Evolutionary conservation across 2,113 vertebrate species (phyloP).

Genomic region (Ptilorrhoa leucosticta): DNA sequence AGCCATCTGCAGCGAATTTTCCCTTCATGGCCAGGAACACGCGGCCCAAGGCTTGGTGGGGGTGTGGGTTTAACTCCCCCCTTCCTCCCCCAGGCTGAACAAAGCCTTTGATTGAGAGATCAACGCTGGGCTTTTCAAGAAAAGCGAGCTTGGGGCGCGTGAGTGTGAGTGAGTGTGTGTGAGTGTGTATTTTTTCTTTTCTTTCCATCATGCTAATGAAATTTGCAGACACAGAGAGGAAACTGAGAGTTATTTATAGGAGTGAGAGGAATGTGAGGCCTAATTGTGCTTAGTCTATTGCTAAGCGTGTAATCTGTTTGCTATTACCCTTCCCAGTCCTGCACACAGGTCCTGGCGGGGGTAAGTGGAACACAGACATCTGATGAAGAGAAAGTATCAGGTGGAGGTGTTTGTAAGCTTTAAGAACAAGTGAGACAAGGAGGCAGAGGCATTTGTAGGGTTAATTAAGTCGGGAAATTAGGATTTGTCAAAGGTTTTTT

Average conservation of each 20-base stretch:
- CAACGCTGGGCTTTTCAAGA: slow-evolving; percentile 47
- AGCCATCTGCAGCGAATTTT: slow-evolving; percentile 54
- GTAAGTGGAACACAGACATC: slow-evolving; percentile 47
- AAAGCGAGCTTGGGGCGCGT: not conserved
- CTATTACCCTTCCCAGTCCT: slow-evolving; percentile 77
- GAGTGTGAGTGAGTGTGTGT: not conserved
- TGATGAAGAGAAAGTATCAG: slow-evolving; percentile 14
- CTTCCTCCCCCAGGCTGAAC: not conserved
- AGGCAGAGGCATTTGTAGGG: not conserved
- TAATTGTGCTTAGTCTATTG: slow-evolving; percentile 93
- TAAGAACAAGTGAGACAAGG: not conserved
- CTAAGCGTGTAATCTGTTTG: slow-evolving; percentile 81
- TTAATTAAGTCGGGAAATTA: not conserved
- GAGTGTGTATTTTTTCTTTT: slow-evolving; percentile 32
- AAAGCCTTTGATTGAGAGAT: slow-evolving; percentile 56
- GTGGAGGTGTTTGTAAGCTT: not conserved
- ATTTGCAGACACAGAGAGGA: slow-evolving; percentile 88
- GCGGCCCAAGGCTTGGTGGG: not conserved
- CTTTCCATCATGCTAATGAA: slow-evolving; percentile 88
- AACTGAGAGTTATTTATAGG: slow-evolving; percentile 91
- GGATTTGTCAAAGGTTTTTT: not conserved
- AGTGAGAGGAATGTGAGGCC: slow-evolving; percentile 83
- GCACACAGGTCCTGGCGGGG: slow-evolving; percentile 28
- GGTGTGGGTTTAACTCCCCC: slow-evolving; percentile 2
- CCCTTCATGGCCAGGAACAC: not conserved